These are phyloP conservation scores for Agrypnia vestita DNA, from an alignment of 1,140 invertebrate species.

Conservation along the genomic window DNA sequence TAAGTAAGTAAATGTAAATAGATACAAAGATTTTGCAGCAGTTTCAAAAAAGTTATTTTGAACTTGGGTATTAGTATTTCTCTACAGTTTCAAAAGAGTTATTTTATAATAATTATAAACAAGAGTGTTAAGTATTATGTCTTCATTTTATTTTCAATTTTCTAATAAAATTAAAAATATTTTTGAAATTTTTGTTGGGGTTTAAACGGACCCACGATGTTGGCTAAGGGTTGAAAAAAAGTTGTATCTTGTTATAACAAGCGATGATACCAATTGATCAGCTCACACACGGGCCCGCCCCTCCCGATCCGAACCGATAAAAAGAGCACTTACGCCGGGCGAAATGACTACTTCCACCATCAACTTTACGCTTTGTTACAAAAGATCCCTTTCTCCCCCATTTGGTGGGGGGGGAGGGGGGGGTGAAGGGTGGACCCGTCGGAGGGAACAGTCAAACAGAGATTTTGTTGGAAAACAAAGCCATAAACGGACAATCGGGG, in stretches of 20 bases:
- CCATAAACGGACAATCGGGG: neutral
- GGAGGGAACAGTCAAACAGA: constrained; percentile 15
- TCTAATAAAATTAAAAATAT: constrained; percentile 1
- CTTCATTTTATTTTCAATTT: no score
- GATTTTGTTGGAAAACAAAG: constrained; percentile 18
- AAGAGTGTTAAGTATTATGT: no score
- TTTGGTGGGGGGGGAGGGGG: neutral
- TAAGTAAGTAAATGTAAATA: no score
- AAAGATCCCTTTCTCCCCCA: neutral
- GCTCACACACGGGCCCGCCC: no score
- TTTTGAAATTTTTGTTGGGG: neutral
- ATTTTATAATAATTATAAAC: no score
- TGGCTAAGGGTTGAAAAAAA: no score
- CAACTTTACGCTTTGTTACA: constrained; percentile 3
- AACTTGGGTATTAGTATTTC: no score
- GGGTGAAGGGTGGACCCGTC: neutral
- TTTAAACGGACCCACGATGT: no score
- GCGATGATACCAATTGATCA: no score
- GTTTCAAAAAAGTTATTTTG: no score
- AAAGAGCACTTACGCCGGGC: neutral
- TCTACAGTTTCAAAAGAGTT: no score
- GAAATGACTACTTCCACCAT: neutral
- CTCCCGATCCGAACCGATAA: neutral
- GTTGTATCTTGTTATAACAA: neutral
- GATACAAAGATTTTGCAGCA: no score